Evolutionary conservation across 2,113 vertebrate species (phyloP), one percentile per base, ranked within the genome.

Genomic region (Hypanus sabinus): DNA sequence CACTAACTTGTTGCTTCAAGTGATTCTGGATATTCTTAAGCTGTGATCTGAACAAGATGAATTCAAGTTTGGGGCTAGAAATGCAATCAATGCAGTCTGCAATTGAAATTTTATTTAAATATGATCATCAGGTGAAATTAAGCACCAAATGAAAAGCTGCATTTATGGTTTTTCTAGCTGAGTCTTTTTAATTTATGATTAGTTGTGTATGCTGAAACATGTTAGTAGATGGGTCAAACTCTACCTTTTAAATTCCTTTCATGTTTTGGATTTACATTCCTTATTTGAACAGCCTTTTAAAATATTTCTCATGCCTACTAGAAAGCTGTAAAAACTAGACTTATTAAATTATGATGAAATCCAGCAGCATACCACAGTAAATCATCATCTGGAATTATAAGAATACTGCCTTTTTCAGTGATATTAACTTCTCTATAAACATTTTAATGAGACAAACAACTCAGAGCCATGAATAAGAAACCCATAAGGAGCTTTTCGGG

Each of bases 371-470:
- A 85, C 38, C 46, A 62, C 22, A 55, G 38, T 46, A 24, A 38
- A 24, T 22, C 55, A 83, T 85, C 57, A 88, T 30, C 83, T 27
- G 60, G 83, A n/a, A 88, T 27, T 24, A 88, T n/a, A 88, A 88
- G 6, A 76, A 76, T 57, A 88, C 57, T 14, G 27, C 55, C 22
- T 88, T 55, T 55, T 88, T 88, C 60, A 30, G 55, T 88, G 83
- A 62, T 1, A 5, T 88, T 88, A 88, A 27, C 30, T 88, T 88
- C 83, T 30, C 27, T 30, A 62, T 27, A 62, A 88, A 62, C 24
- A 30, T 88, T 62, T 88, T 88, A 11, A 70, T 88, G 83, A 88
- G 83, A 62, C 83, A 88, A 88, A 88, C 83, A 88, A 88, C 30
- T 14, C 11, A 88, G 57, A 60, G 83, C 60, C 60, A 24, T 88